Conservation (phyloP, 2,888 invertebrate genomes). For the Caenorhabditis becei region DNA sequence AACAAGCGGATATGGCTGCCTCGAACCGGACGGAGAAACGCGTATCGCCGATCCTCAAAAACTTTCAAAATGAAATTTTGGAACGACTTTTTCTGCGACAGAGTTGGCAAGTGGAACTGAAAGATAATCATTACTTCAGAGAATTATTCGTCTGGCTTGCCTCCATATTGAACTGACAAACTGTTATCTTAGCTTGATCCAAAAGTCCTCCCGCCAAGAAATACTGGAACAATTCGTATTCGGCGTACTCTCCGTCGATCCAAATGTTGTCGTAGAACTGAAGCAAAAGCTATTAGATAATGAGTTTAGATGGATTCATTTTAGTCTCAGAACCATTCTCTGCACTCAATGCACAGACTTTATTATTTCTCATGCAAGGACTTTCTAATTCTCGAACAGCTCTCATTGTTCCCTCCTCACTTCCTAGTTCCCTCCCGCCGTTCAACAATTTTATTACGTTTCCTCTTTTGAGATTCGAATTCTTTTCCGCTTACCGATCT, state of each 20-base stretch:
- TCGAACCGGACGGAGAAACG: constrained; percentile 48
- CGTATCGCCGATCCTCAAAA: constrained; percentile 39
- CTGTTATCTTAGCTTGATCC: constrained; percentile 48
- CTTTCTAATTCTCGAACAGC: too few species aligned
- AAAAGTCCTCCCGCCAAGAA: constrained; percentile 51
- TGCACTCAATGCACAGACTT: too few species aligned
- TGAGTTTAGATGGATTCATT: too few species aligned
- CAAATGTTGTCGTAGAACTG: constrained; percentile 61
- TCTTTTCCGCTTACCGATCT: constrained; percentile 30
- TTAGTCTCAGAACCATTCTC: too few species aligned
- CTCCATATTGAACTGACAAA: constrained; percentile 66
- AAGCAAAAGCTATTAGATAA: too few species aligned
- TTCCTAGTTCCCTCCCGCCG: too few species aligned
- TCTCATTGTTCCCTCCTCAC: too few species aligned
- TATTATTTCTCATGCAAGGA: too few species aligned
- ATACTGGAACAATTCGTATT: constrained; percentile 60
- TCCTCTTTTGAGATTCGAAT: too few species aligned
- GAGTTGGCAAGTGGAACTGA: constrained; percentile 43
- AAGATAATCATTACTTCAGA: too few species aligned
- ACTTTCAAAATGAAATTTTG: constrained; percentile 36
- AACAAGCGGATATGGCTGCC: constrained; percentile 51
- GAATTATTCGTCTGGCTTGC: neutral
- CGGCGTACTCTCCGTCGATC: constrained; percentile 62
- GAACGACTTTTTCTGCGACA: constrained; percentile 25
- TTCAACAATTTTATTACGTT: too few species aligned